Evolutionary conservation across 2,888 invertebrate species (phyloP).

Genomic region (Amblyjoppa fuscipennis): DNA sequence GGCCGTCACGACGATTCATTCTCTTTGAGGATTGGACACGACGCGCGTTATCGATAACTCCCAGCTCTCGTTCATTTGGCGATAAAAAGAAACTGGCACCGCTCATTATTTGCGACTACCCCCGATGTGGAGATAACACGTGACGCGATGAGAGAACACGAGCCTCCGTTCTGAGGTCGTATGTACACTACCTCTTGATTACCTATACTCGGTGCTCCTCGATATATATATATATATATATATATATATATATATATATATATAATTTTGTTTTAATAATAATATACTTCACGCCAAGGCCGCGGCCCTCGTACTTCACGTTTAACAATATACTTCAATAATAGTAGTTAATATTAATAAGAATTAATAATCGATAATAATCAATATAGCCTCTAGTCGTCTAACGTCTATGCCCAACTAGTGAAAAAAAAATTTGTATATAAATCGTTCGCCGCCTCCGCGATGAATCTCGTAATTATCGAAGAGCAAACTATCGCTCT

Average conservation of each 20-base stretch:
- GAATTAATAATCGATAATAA: conserved; percentile 78
- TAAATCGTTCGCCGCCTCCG: conserved; percentile 63
- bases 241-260: conserved; percentile 63
- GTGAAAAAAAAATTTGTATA: conserved; percentile 75
- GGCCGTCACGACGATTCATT: conserved; percentile 6
- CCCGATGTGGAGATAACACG: conserved; percentile 31
- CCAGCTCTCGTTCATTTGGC: conserved; percentile 60
- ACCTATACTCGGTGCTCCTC: conserved; percentile 43
- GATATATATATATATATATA: conserved; percentile 55
- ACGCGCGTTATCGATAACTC: conserved; percentile 37
- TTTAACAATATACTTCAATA: conserved; percentile 74
- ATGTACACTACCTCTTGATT: conserved; percentile 30
- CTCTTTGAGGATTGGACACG: conserved; percentile 20
- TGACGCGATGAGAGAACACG: conserved; percentile 48
- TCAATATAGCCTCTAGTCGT: conserved; percentile 84
- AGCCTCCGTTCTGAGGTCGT: conserved; percentile 26
- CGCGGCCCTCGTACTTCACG: conserved; percentile 69
- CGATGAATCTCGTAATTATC: conserved; percentile 32
- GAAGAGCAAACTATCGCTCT: conserved; percentile 15
- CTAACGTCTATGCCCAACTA: conserved; percentile 83
- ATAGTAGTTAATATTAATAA: conserved; percentile 78
- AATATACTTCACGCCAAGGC: conserved; percentile 65
- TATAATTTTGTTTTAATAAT: conserved; percentile 64
- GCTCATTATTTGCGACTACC: conserved; percentile 31
- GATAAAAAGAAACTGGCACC: conserved; percentile 63